A percentile compares a stretch with the other conserved stretches of the same genome.
These are phyloP conservation scores for Euleptes europaea DNA, from an alignment of 2,113 vertebrate genomes.

Conservation along the genomic window DNA sequence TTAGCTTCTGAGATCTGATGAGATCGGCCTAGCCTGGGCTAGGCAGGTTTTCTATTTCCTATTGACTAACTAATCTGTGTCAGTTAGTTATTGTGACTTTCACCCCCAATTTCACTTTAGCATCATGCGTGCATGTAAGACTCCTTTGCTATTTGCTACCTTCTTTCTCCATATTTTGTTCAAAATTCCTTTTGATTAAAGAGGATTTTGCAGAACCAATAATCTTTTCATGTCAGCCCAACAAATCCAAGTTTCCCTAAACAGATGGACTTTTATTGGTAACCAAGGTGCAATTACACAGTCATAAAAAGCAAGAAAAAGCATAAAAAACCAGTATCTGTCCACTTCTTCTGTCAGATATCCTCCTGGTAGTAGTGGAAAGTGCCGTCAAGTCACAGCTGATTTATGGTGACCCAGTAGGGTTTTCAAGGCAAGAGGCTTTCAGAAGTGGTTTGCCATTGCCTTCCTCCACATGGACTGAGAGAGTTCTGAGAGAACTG, in stretches of 20 bases:
- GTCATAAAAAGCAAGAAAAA: not conserved
- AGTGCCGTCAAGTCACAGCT: no score
- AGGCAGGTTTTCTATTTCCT: no score
- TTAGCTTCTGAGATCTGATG: no score
- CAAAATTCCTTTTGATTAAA: not conserved
- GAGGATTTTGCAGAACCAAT: not conserved
- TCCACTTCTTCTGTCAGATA: not conserved
- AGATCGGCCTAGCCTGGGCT: no score
- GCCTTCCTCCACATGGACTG: no score
- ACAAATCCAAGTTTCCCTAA: not conserved
- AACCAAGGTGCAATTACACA: not conserved
- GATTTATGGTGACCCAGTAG: no score
- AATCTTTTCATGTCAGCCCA: not conserved
- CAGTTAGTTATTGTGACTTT: not conserved
- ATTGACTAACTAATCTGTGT: not conserved
- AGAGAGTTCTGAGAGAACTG: no score
- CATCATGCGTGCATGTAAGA: not conserved
- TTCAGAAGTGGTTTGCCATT: no score
- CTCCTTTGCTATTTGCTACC: not conserved
- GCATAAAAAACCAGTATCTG: not conserved
- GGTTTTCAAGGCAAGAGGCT: no score
- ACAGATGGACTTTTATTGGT: not conserved
- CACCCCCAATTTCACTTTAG: not conserved
- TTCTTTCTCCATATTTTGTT: not conserved
- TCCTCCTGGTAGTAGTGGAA: no score